Conservation (phyloP, 2,888 invertebrate genomes). For the Opisthograptis luteolata region DNA sequence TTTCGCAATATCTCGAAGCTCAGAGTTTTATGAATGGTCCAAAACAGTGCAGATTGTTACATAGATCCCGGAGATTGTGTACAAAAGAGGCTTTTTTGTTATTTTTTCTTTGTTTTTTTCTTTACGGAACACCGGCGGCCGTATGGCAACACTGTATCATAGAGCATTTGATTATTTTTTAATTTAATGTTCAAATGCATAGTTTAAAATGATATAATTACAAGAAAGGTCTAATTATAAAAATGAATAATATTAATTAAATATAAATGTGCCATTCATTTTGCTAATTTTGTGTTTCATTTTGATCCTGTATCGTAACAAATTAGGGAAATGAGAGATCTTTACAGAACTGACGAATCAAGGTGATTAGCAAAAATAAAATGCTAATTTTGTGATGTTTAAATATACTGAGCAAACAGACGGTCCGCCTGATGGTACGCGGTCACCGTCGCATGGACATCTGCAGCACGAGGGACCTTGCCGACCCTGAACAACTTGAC, state of each 20-base stretch:
- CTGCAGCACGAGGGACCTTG: too few species aligned
- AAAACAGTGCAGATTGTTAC: constrained; percentile 48
- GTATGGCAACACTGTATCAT: constrained; percentile 54
- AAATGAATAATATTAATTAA: constrained; percentile 85
- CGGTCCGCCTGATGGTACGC: too few species aligned
- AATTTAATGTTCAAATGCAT: constrained; percentile 73
- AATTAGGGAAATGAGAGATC: too few species aligned
- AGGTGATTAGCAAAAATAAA: too few species aligned
- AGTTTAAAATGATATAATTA: constrained; percentile 74
- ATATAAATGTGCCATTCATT: constrained; percentile 85
- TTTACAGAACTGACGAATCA: too few species aligned
- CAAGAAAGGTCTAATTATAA: constrained; percentile 83
- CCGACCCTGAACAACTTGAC: too few species aligned
- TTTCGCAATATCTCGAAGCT: constrained; percentile 59
- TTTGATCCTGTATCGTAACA: constrained; percentile 43
- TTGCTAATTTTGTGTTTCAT: constrained; percentile 82
- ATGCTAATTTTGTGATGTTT: too few species aligned
- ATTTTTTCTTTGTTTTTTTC: constrained; percentile 52
- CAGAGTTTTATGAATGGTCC: constrained; percentile 57
- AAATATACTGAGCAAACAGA: too few species aligned
- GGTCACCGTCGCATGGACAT: too few species aligned
- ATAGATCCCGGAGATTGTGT: constrained; percentile 69
- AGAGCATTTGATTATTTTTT: constrained; percentile 61
- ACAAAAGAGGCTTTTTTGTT: constrained; percentile 70
- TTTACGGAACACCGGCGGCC: constrained; percentile 55